Evolutionary conservation across 2,888 invertebrate genomes (phyloP).

Genomic region (Merodon equestris): DNA sequence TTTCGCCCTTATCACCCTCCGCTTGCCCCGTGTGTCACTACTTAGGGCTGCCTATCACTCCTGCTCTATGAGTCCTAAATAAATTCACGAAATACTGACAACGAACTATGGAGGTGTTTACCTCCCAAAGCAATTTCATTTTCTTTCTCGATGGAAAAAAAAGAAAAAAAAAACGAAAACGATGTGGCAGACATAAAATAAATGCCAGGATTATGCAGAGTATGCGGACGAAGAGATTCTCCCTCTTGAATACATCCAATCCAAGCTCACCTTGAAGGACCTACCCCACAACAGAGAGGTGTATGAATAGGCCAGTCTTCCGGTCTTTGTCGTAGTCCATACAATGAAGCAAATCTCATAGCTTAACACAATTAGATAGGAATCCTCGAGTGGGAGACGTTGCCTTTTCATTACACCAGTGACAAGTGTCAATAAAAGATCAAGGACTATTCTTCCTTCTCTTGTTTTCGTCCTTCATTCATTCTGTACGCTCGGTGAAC

Average conservation of each 20-base stretch:
- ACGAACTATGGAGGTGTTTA: conserved; percentile 39
- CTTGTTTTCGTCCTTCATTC: too few relatives aligned
- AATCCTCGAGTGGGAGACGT: conserved; percentile 39
- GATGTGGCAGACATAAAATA: conserved; percentile 53
- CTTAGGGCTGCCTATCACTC: not conserved
- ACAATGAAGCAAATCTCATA: conserved; percentile 46
- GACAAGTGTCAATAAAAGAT: conserved; percentile 59
- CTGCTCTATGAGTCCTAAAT: conserved; percentile 23
- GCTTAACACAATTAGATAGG: conserved; percentile 63
- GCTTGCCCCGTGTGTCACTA: not conserved
- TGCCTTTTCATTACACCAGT: conserved; percentile 57
- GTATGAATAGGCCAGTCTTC: conserved; percentile 14
- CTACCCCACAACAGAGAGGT: not conserved
- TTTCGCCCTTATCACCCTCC: not conserved
- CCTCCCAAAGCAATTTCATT: conserved; percentile 51
- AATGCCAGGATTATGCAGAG: conserved; percentile 52
- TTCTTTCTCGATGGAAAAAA: conserved; percentile 39
- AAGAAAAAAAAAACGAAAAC: too few relatives aligned
- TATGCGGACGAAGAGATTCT: not conserved
- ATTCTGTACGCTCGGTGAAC: conserved; percentile 1
- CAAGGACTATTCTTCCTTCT: conserved; percentile 47
- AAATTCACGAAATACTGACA: conserved; percentile 18
- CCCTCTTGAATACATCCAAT: too few relatives aligned
- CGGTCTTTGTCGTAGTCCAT: conserved; percentile 44
- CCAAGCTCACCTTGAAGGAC: not conserved